Base-by-base conservation (phyloP, 2,797 vertebrate species). In the Hydrocynus forskahlii region DNA sequence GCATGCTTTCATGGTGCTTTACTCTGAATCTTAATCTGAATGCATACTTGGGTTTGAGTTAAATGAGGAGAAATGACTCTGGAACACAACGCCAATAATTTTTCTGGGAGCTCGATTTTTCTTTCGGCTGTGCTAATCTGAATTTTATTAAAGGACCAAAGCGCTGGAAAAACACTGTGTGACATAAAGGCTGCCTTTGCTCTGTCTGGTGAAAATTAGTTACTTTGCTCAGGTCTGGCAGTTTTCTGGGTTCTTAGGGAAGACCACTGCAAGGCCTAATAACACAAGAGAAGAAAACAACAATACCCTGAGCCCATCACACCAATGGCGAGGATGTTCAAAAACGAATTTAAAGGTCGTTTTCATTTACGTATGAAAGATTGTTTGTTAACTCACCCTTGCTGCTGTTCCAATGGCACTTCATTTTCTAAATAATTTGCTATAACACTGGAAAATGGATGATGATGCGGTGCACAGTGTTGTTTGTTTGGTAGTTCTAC, bases 81-180 rank as follows among this genome's bases (percentile, higher is more conserved):
- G 52, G 50, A 55, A 75, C 38, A 57, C 17, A 21, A 68, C 35
- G 10, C 17, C 14, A 13, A 43, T 40, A n/a, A 21, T 54, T 43
- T 74, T 21, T 80, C 60, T 74, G 54, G 35, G 14, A 68, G 16
- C 10, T 8, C 38, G 64, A 8, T 62, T 70, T 64, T 25, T 50
- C 54, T 66, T 52, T 76, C 23, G 16, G 0, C 25, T 17, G 16
- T 8, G 29, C 29, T 29, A 64, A 71, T 71, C n/a, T 71, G 17
- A 40, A 43, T 60, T 54, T 76, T 54, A 81, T 76, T 54, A 76
- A 38, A 55, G 67, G 64, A 25, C 74, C 74, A 71, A 76, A 29
- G n/a, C 13, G 21, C 16, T 70, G 45, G n/a, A 23, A 29, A 43
- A 80, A 55, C 50, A 23, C 10, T 21, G 35, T 68, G 35, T 55